These are phyloP conservation scores for Microcebus jonahi DNA, from an alignment of 2,113 vertebrate genomes.

Conservation along the genomic window DNA sequence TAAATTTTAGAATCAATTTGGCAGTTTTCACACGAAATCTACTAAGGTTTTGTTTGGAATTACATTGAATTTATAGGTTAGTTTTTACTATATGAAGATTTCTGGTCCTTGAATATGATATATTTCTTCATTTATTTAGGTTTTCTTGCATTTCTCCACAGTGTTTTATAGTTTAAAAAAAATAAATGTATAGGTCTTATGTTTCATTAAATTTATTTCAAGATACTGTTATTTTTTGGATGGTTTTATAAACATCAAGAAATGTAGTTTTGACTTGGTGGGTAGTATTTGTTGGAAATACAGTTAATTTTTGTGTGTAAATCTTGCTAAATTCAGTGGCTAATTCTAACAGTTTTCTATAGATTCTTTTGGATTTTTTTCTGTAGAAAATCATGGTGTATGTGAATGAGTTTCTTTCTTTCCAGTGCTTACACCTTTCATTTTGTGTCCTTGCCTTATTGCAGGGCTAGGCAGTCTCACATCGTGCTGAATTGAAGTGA, in stretches of 20 bases:
- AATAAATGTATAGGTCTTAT: not conserved
- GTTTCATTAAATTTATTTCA: not conserved
- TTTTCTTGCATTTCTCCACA: not conserved
- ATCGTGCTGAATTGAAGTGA: not conserved
- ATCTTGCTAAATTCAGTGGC: not conserved
- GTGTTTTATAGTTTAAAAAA: not conserved
- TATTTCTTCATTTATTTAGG: not conserved
- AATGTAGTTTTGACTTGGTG: not conserved
- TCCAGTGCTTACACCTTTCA: fast-evolving
- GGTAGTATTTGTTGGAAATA: not conserved
- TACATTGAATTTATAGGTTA: not conserved
- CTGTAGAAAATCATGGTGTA: not conserved
- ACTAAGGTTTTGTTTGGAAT: not conserved
- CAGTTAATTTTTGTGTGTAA: not conserved
- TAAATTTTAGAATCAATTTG: not conserved
- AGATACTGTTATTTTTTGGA: not conserved
- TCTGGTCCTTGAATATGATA: not conserved
- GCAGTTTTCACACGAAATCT: not conserved
- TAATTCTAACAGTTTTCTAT: not conserved
- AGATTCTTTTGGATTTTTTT: not conserved
- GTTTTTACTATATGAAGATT: not conserved
- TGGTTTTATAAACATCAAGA: not conserved
- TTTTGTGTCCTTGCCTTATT: not conserved
- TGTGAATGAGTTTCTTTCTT: not conserved
- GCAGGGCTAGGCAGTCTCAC: fast-evolving